These are phyloP conservation scores for Gadopsis bispinosus DNA, from an alignment of 2,797 vertebrate genomes.

Conservation along the genomic window DNA sequence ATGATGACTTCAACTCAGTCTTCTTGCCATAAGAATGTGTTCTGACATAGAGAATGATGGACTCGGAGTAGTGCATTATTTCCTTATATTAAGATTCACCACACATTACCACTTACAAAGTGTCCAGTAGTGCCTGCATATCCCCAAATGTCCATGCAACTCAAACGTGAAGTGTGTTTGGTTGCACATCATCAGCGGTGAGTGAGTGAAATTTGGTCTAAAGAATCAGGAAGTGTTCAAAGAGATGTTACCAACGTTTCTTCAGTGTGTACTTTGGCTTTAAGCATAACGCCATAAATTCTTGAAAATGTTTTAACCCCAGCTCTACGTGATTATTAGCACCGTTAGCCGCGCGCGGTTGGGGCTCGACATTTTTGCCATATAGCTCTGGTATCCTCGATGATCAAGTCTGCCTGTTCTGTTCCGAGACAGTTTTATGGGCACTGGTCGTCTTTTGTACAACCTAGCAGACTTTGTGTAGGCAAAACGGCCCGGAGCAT, in stretches of 20 bases:
- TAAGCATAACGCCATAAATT: background rate
- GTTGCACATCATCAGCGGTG: background rate
- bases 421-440: constrained; percentile 44
- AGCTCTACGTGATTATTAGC: background rate
- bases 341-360: background rate
- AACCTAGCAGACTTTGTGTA: constrained; percentile 63
- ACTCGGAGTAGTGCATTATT: background rate
- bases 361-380: background rate
- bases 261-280: background rate
- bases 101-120: background rate
- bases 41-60: background rate
- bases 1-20: background rate
- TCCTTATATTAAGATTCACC: background rate
- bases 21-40: background rate
- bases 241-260: background rate
- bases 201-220: background rate
- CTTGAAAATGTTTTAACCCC: background rate
- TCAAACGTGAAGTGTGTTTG: background rate
- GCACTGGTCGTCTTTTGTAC: constrained; percentile 40
- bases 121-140: background rate
- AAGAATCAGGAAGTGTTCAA: background rate
- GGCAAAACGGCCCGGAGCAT: constrained; percentile 35
- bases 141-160: background rate
- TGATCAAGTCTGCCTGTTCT: background rate
- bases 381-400: too few species aligned